A percentile compares a stretch with the other conserved stretches of the same genome.
phyloP scores from a whole-genome alignment of 2,888 invertebrate species.

The Polyommatus icarus region DNA sequence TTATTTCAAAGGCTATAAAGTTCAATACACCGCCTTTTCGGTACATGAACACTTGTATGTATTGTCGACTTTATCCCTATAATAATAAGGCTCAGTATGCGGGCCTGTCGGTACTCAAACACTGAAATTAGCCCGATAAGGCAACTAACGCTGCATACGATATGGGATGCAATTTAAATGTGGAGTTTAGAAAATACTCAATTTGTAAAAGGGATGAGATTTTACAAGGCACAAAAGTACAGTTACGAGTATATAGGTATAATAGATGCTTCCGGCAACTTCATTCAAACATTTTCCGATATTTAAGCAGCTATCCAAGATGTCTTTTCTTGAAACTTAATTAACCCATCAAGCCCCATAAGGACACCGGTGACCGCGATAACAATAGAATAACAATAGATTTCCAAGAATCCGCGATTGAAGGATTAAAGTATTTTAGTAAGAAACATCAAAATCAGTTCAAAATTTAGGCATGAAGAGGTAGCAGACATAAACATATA shows the following conservation, averaged over 20 bases:
- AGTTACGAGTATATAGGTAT: not conserved
- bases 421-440: too few species aligned
- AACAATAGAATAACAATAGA: too few species aligned
- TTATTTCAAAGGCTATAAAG: not conserved
- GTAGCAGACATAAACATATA: too few species aligned
- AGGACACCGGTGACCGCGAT: too few species aligned
- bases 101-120: not conserved
- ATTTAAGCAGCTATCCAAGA: too few species aligned
- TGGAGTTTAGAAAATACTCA: not conserved
- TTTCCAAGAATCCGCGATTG: too few species aligned
- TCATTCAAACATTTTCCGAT: too few species aligned
- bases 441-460: too few species aligned
- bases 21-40: not conserved
- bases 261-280: too few species aligned
- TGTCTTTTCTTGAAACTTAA: too few species aligned
- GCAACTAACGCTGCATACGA: constrained; percentile 21
- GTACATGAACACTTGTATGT: not conserved
- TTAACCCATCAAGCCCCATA: too few species aligned
- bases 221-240: not conserved
- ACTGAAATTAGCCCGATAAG: constrained; percentile 28
- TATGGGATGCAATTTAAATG: not conserved
- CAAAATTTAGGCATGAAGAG: too few species aligned
- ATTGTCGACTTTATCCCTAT: not conserved
- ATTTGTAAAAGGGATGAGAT: not conserved
- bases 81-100: not conserved